Evolutionary conservation across 2,113 vertebrate genomes (phyloP), one percentile per base, ranked within the genome.

Genomic region (Ciconia boyciana): DNA sequence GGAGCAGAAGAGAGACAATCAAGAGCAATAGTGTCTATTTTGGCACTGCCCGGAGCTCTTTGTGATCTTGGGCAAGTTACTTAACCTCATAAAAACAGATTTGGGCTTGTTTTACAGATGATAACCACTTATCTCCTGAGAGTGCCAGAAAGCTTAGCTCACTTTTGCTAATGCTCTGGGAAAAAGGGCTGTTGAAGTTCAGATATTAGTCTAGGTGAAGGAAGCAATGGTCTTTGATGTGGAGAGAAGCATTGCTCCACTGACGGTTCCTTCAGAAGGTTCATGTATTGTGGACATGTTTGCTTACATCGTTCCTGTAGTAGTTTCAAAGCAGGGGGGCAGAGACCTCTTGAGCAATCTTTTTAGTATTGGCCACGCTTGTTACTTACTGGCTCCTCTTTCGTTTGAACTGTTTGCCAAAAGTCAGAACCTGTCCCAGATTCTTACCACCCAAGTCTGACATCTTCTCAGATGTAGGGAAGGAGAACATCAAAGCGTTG

Each of bases 341-440:
- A 87, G 48, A 94, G 91, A 76, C 87, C 93, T 96, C 82, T 93
- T 89, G 85, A 95, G 87, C 79, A 82, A 77, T 90, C 52, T 54
- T 78, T 77, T 22, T 43, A 16, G 26, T 68, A 39, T 88, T 92
- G 68, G 52, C 81, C 31, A 9, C 1, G 7, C 46, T 74, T 36
- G 41, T 90, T 93, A 29, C 26, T 32, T 75, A 60, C 70, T 74
- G 76, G 36, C 51, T 87, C 17, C 26, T 82, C 55, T 87, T 83
- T 18, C 8, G 36, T 96, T 97, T 97, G 94, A 96, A 65, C 82
- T 93, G 46, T 48, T 93, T 96, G 95, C 95, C 93, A 96, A 61
- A 87, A 96, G 70, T 93, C 87, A 95, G 86, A 96, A 94, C 95
- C 95, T 96, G 92, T 94, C 83, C 82, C 58, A 58, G 69, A 43